Conservation (phyloP, 2,888 invertebrate species). For the Nomada goodeniana region DNA sequence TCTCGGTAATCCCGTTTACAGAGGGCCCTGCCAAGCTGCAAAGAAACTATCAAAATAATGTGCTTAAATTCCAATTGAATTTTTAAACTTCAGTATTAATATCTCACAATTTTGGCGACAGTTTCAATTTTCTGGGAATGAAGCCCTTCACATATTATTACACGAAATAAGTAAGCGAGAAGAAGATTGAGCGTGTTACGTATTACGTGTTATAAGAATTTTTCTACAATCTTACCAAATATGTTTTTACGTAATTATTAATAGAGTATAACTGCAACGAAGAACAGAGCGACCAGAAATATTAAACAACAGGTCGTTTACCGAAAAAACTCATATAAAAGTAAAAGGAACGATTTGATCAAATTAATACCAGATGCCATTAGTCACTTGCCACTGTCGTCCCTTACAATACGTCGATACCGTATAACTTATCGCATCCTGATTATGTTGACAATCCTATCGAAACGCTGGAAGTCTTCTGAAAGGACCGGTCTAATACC, state of each 20-base stretch:
- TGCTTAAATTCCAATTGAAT: not conserved
- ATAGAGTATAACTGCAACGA: too few relatives aligned
- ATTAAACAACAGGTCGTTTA: not conserved
- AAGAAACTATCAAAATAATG: not conserved
- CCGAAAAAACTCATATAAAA: too few relatives aligned
- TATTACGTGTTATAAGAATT: not conserved
- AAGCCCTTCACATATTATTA: not conserved
- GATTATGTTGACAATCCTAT: not conserved
- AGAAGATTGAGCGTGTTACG: not conserved
- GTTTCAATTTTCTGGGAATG: not conserved
- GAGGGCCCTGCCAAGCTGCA: too few relatives aligned
- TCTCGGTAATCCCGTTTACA: too few relatives aligned
- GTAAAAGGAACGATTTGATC: too few relatives aligned
- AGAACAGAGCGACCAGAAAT: not conserved
- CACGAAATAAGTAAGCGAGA: not conserved
- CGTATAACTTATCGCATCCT: not conserved
- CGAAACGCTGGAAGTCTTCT: not conserved
- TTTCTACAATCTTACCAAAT: too few relatives aligned
- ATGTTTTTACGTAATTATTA: too few relatives aligned
- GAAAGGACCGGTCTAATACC: constrained; percentile 3
- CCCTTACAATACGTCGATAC: not conserved
- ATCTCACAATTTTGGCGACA: not conserved
- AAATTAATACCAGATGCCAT: not conserved
- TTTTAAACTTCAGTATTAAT: not conserved
- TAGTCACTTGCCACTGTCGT: too few relatives aligned